Evolutionary conservation across 2,113 vertebrate genomes (phyloP).

Genomic region (Myotis brandtii): DNA sequence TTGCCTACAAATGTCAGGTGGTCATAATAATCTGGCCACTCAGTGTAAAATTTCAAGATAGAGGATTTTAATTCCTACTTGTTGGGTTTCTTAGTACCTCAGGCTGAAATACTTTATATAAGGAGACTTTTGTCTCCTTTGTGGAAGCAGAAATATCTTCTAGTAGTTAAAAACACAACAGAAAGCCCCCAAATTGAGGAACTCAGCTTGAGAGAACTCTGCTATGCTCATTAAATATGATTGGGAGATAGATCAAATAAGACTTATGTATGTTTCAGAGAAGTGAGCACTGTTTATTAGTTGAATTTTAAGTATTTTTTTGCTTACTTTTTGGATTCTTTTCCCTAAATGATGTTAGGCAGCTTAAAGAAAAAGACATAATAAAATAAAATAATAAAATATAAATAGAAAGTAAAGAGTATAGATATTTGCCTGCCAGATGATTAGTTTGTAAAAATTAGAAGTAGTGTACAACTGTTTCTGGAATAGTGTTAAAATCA

Average conservation of each 20-base stretch:
- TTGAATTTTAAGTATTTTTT: slow-evolving; percentile 33
- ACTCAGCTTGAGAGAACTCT: background rate
- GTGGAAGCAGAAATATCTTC: slow-evolving; percentile 18
- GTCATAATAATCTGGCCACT: too few relatives aligned
- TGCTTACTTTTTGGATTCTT: slow-evolving; percentile 28
- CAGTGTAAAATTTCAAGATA: background rate
- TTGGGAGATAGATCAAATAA: background rate
- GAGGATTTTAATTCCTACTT: background rate
- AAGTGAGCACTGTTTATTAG: background rate
- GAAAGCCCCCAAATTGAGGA: background rate
- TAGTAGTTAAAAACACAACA: background rate
- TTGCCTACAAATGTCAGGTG: too few relatives aligned
- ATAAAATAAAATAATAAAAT: slow-evolving; percentile 46
- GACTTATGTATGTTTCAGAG: background rate
- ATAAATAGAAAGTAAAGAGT: background rate
- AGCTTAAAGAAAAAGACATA: background rate
- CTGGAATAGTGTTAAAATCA: slow-evolving; percentile 37
- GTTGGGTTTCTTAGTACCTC: background rate
- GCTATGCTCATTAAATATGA: background rate
- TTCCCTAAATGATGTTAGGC: background rate
- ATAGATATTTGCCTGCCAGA: background rate
- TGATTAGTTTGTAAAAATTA: slow-evolving; percentile 38
- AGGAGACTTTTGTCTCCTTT: background rate
- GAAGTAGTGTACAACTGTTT: slow-evolving; percentile 5
- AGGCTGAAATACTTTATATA: background rate